phyloP scores from a whole-genome alignment of 2,113 vertebrate species.

The Oncorhynchus clarkii region DNA sequence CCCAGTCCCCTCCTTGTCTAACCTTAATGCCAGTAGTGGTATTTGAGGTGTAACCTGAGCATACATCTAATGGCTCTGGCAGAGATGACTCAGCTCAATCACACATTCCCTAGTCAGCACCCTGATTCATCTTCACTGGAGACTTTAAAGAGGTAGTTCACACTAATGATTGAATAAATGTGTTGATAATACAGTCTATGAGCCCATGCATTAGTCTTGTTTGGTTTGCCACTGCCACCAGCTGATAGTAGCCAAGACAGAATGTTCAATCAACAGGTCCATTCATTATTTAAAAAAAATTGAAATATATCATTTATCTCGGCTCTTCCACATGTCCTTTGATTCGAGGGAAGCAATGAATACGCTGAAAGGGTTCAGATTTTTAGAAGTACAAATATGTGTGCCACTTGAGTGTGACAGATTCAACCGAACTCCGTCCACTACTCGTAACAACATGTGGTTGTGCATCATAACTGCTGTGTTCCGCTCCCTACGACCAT shows the following conservation, averaged over 20 bases:
- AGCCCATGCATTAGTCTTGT: too few relatives aligned
- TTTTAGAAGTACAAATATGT: not conserved
- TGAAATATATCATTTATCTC: too few relatives aligned
- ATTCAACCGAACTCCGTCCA: not conserved
- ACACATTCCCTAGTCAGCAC: not conserved
- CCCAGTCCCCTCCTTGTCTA: too few relatives aligned
- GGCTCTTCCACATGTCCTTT: too few relatives aligned
- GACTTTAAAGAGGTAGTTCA: not conserved
- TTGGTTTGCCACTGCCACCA: too few relatives aligned
- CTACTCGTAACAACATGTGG: not conserved
- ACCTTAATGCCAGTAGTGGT: not conserved
- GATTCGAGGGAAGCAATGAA: too few relatives aligned
- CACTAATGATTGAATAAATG: not conserved
- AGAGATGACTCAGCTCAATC: constrained; percentile 21
- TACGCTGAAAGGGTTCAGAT: too few relatives aligned
- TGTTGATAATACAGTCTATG: not conserved
- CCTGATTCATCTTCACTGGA: not conserved
- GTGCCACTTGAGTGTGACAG: not conserved
- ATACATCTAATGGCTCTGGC: constrained; percentile 5
- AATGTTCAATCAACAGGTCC: too few relatives aligned
- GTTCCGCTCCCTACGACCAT: not conserved
- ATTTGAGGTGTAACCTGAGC: constrained; percentile 17
- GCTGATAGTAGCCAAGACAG: too few relatives aligned
- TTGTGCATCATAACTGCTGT: not conserved
- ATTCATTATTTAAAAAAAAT: too few relatives aligned